Base-by-base conservation (phyloP, 2,113 vertebrate genomes). In the Ictidomys tridecemlineatus region DNA sequence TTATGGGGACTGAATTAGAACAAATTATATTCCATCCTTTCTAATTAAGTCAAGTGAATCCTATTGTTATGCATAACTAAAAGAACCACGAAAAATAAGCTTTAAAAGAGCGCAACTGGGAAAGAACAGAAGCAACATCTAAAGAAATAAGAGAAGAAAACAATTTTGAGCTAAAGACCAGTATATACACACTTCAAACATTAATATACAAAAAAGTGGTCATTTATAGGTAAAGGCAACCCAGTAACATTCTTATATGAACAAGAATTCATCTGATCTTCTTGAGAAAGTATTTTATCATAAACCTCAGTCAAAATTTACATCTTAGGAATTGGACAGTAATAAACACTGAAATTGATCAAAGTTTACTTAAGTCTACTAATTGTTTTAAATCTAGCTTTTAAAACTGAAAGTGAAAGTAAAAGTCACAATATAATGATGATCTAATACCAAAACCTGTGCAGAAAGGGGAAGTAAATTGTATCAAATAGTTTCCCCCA, bases 331-430 rank as follows among this genome's bases (percentile, higher is more conserved):
- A 63, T 26, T 6, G 73, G 48, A 61, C 12, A 89, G 17, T 14
- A 92, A 51, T 79, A 87, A 86, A 92, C 37, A 34, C 48, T 72
- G 28, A 97, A 37, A 80, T n/a, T 26, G 10, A 72, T 88, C 51
- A 92, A 86, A 95, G 92, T 70, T 69, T n/a, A 88, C 12, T 73
- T 69, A 89, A 73, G 22, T 78, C 53, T 92, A 83, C 30, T 16
- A 89, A 34, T 32, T 83, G 28, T 80, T 74, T 85, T 80, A 95
- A 85, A 85, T 67, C 22, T 87, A 83, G 20, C 61, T 96, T 45
- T 92, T 90, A 87, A 91, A 78, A 95, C 24, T 39, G 79, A 96
- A 95, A 96, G 74, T 85, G 91, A 93, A 95, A 93, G 80, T 82
- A 73, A 89, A 97, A 97, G 17, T 65, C 93, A 51, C 72, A 73